These are phyloP conservation scores for Eciton burchellii DNA, from an alignment of 1,140 invertebrate species.

Conservation along the genomic window DNA sequence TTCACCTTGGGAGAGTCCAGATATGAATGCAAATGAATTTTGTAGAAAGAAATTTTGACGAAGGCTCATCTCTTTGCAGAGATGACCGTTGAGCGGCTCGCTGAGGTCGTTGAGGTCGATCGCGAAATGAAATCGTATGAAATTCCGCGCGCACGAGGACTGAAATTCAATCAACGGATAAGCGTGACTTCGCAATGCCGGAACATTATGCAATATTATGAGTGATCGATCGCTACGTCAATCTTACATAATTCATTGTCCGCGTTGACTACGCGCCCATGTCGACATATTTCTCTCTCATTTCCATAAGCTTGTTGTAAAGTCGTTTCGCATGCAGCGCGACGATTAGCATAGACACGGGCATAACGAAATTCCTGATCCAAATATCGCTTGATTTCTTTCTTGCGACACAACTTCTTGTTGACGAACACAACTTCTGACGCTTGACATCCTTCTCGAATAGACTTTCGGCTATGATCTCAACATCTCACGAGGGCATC, in stretches of 20 bases:
- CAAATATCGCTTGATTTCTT: neutral
- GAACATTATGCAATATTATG: constrained; percentile 54
- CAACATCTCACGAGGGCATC: neutral
- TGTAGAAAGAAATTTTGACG: neutral
- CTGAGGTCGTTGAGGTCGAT: constrained; percentile 60
- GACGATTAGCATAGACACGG: neutral
- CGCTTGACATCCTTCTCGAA: neutral
- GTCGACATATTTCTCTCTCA: neutral
- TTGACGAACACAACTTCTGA: neutral
- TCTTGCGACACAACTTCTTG: neutral
- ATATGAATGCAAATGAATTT: neutral
- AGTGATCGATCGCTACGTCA: constrained; percentile 53
- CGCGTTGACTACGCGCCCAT: neutral
- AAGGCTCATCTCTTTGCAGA: neutral
- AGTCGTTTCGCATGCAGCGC: neutral
- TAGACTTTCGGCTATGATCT: neutral
- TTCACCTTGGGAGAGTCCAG: no score
- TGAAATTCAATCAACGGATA: constrained; percentile 69
- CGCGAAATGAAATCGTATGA: constrained; percentile 62
- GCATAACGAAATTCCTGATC: neutral
- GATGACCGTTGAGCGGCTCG: neutral
- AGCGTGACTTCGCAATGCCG: constrained; percentile 56
- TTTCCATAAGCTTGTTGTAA: neutral
- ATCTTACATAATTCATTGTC: constrained; percentile 59
- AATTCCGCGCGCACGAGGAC: constrained; percentile 63